Evolutionary conservation across 2,797 vertebrate genomes (phyloP), one percentile per base, ranked within the genome.

Genomic region (Xenops minutus): DNA sequence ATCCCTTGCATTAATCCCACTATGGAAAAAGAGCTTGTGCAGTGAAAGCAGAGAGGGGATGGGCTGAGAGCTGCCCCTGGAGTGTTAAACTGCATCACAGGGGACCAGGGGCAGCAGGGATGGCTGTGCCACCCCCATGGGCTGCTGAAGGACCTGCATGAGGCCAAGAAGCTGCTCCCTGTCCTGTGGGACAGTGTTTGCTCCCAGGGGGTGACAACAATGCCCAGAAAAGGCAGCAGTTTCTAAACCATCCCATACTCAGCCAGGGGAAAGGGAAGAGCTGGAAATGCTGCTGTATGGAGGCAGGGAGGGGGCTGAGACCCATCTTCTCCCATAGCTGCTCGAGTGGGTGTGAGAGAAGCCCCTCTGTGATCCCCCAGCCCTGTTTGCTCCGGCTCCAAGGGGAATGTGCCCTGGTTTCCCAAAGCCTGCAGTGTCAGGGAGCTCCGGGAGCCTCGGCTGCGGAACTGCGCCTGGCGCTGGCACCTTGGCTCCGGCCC

Each of bases 231-330:
- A 12, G 27, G 68, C 58, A 44, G 34, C 9, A 1, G 12, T 14
- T 51, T 15, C 73, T 32, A 4, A 30, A 37, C 12, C 2, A 0
- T 7, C 52, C 61, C 17, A 0, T 6, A 2, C 14, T 12, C 37
- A 9, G 39, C 4, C 3, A 34, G 1, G 2, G 8, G 14, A 26
- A 39, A 44, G 2, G 8, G 41, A 49, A 34, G 80, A 37, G 41
- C 58, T 68, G 27, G 6, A 9, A 7, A 5, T 3, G 34, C 36
- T 55, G 2, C 73, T 37, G 13, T 7, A 6, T 0, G 4, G 61
- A 34, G 34, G 7, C 63, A 29, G 34, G 0, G 34, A 62, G 48
- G 58, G 73, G 15, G 62, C n/a, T 27, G 6, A 1, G 4, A 55
- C 81, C 76, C 27, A 0, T 16, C 59, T 30, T 64, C 72, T 74